phyloP scores from a whole-genome alignment of 2,113 vertebrate species.

The Ursus arctos region DNA sequence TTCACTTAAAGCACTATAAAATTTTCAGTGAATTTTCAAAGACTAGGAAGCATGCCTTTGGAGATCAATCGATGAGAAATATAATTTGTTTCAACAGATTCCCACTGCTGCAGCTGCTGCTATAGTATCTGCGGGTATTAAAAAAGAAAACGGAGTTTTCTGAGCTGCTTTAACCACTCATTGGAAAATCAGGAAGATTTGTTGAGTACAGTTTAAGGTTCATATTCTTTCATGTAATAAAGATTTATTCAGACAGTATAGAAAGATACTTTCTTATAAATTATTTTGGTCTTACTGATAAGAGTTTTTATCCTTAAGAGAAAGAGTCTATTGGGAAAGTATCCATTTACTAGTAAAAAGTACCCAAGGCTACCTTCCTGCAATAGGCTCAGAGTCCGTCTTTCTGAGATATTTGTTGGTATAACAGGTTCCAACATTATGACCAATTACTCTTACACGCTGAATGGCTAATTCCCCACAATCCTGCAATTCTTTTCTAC shows the following conservation, averaged over 20 bases:
- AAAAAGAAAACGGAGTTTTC: background rate
- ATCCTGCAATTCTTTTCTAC: background rate
- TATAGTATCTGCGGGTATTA: background rate
- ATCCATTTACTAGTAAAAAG: background rate
- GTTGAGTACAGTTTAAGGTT: constrained; percentile 36
- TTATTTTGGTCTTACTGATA: background rate
- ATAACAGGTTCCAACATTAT: background rate
- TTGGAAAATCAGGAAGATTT: background rate
- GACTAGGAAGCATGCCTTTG: background rate
- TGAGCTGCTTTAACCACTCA: background rate
- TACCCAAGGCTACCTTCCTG: background rate
- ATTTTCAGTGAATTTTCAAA: constrained; percentile 30
- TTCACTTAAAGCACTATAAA: background rate
- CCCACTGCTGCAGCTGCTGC: background rate
- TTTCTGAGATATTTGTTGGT: background rate
- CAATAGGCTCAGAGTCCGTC: background rate
- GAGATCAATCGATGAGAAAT: background rate
- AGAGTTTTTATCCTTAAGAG: background rate
- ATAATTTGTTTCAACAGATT: constrained; percentile 1
- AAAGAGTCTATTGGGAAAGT: background rate
- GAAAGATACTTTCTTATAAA: background rate
- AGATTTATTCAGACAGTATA: background rate
- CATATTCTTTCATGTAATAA: background rate
- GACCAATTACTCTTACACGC: background rate
- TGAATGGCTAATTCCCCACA: background rate